phyloP scores from a whole-genome alignment of 2,888 invertebrate genomes.

The Taenaris catops region DNA sequence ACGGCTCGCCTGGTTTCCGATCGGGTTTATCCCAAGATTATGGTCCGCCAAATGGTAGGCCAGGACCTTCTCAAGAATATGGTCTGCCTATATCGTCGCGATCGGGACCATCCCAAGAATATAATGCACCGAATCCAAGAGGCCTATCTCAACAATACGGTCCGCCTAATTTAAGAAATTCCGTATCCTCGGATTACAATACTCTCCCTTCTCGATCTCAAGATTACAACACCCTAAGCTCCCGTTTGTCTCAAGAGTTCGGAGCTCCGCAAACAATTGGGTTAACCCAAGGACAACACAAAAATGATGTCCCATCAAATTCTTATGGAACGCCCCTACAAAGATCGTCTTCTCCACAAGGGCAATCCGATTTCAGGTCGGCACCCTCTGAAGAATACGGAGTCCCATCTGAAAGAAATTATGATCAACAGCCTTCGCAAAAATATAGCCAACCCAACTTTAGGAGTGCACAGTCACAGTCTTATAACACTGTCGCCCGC shows the following conservation, averaged over 20 bases:
- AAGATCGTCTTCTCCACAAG: conserved; percentile 32
- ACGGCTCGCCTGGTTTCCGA: conserved; percentile 32
- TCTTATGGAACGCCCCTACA: conserved; percentile 32
- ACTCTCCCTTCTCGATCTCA: conserved; percentile 30
- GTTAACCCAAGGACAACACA: conserved; percentile 30
- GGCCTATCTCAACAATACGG: conserved; percentile 24
- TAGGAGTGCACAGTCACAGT: conserved; percentile 15
- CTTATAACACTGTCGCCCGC: conserved; percentile 10
- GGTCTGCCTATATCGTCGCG: conserved; percentile 33
- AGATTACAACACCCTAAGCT: conserved; percentile 35
- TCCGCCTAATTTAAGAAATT: conserved; percentile 10
- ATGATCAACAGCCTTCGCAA: conserved; percentile 35
- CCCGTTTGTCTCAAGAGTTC: conserved; percentile 30
- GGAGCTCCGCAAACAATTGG: conserved; percentile 25
- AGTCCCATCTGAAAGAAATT: conserved; percentile 34
- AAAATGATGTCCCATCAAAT: conserved; percentile 25
- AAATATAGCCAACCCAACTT: conserved; percentile 32
- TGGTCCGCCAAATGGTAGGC: conserved; percentile 24
- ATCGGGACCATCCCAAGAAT: conserved; percentile 31
- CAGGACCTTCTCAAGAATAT: conserved; percentile 33
- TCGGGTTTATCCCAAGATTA: conserved; percentile 26
- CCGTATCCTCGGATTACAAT: conserved; percentile 30
- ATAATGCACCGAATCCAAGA: conserved; percentile 36
- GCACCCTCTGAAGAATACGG: conserved; percentile 42
- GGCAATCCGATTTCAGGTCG: conserved; percentile 37